Evolutionary conservation across 2,888 invertebrate genomes (phyloP), one percentile per base, ranked within the genome.

Genomic region (Platyscelio sp.): DNA sequence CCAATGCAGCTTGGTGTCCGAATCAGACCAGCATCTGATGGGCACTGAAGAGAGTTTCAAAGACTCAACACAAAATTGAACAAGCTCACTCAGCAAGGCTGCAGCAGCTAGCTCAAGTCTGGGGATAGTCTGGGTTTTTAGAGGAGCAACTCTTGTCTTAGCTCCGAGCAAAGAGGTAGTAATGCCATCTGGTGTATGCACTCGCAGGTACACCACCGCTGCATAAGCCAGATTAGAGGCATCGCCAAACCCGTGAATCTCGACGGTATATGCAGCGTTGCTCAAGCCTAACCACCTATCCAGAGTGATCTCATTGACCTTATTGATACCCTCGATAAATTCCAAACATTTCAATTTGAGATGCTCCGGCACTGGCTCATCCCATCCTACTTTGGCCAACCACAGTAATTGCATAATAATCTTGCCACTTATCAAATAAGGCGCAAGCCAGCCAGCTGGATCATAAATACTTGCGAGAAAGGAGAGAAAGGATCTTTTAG

Each of bases 1-100:
- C 89, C 89, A 89, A 3, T 56, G 61, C 1, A 89, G 68, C 1
- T 68, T 75, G 2, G 88, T 82, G 0, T 70, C 77, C 0, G 88
- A 89, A 26, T 89, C 89, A 1, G 89, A 86, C 88, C 87, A 90
- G 9, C 81, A 54, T 26, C 24, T 24, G 11, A 54, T 54, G 11
- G 24, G 13, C 1, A 24, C 15, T 11, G 1, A 9, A 5, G 9
- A 3, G 20, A 54, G 3, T 7, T 26, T 15, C 15, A 54, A 15
- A 2, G 54, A 26, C 3, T 54, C 54, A 26, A 26, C 2, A 54
- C 26, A 54, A 11, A 26, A 70, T n/a, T 56, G 29, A 7, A 70
- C 26, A 3, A 51, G 18, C 20, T 70, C 56, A n/a, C 54, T 15
- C 15, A 70, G 22, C 0, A 70, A 11, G 3, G 38, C 49, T 26